A percentile compares a stretch with the other conserved stretches of the same genome.
Evolutionary conservation across 2,113 vertebrate species (phyloP).

Genomic region (Callopanchax toddi): DNA sequence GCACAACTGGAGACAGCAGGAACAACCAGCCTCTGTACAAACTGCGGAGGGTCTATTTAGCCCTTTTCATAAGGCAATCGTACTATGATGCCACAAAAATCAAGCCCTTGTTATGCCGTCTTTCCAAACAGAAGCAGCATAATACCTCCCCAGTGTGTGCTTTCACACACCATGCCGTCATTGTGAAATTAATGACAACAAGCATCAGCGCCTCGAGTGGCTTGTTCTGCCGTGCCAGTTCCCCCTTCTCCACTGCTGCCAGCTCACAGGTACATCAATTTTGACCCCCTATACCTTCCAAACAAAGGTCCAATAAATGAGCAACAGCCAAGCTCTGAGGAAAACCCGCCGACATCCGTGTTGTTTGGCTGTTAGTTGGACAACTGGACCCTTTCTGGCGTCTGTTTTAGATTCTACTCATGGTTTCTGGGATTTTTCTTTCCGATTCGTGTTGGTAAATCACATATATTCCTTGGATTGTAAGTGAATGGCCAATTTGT

Average conservation of each 20-base stretch:
- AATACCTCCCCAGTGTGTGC: slow-evolving; percentile 2
- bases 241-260: not conserved
- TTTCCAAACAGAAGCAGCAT: slow-evolving; percentile 3
- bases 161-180: slow-evolving; percentile 10
- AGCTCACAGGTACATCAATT: not conserved
- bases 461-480: too few species aligned
- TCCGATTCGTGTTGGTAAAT: too few species aligned
- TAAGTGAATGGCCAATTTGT: too few species aligned
- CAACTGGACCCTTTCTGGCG: not conserved
- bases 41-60: not conserved
- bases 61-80: not conserved
- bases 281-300: not conserved
- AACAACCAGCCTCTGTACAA: too few species aligned
- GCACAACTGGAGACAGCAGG: not conserved
- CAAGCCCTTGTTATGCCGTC: slow-evolving; percentile 1
- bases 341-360: not conserved
- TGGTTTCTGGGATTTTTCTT: not conserved
- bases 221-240: slow-evolving; percentile 1
- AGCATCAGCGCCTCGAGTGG: not conserved
- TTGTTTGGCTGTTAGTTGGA: not conserved
- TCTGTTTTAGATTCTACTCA: not conserved
- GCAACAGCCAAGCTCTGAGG: not conserved
- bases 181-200: slow-evolving; percentile 11
- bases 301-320: not conserved
- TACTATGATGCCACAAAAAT: not conserved